Conservation (phyloP, 2,797 vertebrate genomes). For the Alca torda region DNA sequence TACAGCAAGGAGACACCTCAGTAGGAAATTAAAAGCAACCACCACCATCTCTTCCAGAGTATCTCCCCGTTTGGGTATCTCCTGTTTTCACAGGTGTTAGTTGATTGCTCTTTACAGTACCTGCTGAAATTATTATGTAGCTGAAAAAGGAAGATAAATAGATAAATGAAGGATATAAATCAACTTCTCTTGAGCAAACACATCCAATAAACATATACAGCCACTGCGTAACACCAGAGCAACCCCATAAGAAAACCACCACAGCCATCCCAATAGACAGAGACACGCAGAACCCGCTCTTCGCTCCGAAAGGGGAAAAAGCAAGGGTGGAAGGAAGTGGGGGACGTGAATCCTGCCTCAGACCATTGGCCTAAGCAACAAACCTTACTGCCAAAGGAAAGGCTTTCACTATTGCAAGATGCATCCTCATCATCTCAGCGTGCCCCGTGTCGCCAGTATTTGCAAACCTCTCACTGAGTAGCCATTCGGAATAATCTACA, state of each 20-base stretch:
- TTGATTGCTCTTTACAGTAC: neutral
- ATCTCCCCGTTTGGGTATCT: neutral
- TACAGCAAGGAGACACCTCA: neutral
- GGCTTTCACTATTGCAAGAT: neutral
- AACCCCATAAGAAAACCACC: neutral
- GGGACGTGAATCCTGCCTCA: neutral
- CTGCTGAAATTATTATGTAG: neutral
- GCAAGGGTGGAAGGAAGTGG: neutral
- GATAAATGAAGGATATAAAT: neutral
- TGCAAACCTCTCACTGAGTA: neutral
- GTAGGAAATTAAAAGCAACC: neutral
- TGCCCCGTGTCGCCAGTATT: neutral
- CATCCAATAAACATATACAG: neutral
- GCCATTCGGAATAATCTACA: neutral
- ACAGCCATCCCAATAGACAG: too few species aligned
- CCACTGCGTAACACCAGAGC: neutral
- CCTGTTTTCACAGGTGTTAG: neutral
- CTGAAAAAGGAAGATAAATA: neutral
- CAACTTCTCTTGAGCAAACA: neutral
- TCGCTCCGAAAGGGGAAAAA: neutral
- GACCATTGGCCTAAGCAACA: neutral
- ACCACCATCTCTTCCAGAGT: neutral
- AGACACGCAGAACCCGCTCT: neutral
- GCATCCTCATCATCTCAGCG: neutral
- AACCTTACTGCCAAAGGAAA: neutral